phyloP scores from a whole-genome alignment of 2,888 invertebrate species.

The Chymomyza procnemis region DNA sequence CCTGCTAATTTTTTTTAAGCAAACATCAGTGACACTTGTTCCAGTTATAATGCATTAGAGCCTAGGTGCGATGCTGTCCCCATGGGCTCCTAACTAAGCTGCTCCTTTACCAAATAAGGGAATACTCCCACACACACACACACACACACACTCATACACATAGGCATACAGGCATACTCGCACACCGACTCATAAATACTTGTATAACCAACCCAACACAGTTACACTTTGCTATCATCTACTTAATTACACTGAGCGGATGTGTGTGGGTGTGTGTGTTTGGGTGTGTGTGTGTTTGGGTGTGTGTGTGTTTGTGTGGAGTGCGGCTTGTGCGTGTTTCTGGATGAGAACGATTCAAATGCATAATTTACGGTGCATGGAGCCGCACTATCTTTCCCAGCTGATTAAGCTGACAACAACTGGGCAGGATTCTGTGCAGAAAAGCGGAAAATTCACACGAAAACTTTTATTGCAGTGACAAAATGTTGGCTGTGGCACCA shows the following conservation, averaged over 20 bases:
- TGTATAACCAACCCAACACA: slow-evolving; percentile 23
- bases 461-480: slow-evolving; percentile 72
- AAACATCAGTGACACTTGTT: background rate
- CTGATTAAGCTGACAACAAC: slow-evolving; percentile 61
- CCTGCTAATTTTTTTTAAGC: background rate
- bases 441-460: slow-evolving; percentile 58
- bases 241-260: slow-evolving; percentile 62
- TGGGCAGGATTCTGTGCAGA: slow-evolving; percentile 13
- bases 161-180: background rate
- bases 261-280: background rate
- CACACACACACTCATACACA: slow-evolving; percentile 14
- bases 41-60: background rate
- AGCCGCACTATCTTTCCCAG: slow-evolving; percentile 45
- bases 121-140: slow-evolving; percentile 9
- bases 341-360: slow-evolving; percentile 35
- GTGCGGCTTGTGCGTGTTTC: background rate
- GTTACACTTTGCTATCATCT: slow-evolving; percentile 50
- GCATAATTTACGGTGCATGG: slow-evolving; percentile 69
- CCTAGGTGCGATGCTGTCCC: background rate
- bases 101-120: background rate
- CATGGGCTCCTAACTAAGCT: background rate
- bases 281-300: slow-evolving; percentile 6
- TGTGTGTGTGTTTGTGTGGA: slow-evolving; percentile 3
- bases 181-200: slow-evolving; percentile 12
- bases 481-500: slow-evolving; percentile 56